Conservation (phyloP, 2,888 invertebrate species). For the Polia nebulosa region DNA sequence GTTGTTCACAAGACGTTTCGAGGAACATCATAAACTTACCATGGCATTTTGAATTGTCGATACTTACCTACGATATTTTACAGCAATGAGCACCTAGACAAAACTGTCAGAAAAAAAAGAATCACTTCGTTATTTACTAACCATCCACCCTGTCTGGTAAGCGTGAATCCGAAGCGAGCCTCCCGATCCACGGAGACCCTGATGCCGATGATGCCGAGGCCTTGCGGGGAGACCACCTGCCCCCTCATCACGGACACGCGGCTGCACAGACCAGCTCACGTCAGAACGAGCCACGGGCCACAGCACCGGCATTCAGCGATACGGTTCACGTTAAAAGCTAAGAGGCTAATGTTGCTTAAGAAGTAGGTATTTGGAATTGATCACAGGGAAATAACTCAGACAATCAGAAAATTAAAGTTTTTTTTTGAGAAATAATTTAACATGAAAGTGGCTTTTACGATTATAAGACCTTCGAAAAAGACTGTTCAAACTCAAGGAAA, state of each 20-base stretch:
- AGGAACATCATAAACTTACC: slow-evolving; percentile 3
- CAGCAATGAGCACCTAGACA: slow-evolving; percentile 3
- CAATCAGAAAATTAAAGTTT: too few relatives aligned
- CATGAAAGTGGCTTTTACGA: neutral
- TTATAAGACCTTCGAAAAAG: neutral
- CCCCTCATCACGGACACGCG: slow-evolving; percentile 99
- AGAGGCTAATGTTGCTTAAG: slow-evolving; percentile 11
- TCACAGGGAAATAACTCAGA: too few relatives aligned
- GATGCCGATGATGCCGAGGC: slow-evolving; percentile 99
- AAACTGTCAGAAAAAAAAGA: neutral
- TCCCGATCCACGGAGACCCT: slow-evolving; percentile 98
- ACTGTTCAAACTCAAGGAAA: neutral
- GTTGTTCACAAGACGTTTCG: neutral
- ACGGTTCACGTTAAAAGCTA: slow-evolving; percentile 71
- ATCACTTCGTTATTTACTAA: slow-evolving; percentile 89
- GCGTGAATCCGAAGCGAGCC: slow-evolving; percentile 98
- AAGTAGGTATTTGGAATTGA: too few relatives aligned
- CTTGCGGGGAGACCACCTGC: slow-evolving; percentile 98
- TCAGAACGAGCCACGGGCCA: slow-evolving; percentile 77
- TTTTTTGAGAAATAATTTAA: neutral
- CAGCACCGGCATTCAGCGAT: slow-evolving; percentile 74
- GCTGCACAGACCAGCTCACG: slow-evolving; percentile 92
- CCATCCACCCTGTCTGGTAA: slow-evolving; percentile 98
- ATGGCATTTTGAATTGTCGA: neutral
- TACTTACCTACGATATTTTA: slow-evolving; percentile 13